Base-by-base conservation (phyloP, 2,113 vertebrate species). In the Dipodomys merriami region DNA sequence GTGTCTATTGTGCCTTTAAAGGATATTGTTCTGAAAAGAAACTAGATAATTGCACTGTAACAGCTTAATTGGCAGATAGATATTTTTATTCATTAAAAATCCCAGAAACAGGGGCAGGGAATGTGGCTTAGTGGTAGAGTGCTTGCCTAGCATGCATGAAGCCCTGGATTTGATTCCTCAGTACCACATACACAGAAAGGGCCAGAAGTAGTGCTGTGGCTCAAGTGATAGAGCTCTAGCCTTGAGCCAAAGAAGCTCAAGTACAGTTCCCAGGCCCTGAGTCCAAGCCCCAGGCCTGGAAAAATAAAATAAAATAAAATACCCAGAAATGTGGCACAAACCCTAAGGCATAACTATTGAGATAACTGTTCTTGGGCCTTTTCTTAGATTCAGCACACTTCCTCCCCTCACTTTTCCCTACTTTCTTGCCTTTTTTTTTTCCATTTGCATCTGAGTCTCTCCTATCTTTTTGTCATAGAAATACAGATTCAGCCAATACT, bases 381-480 rank as follows among this genome's bases (percentile, higher is more conserved):
- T 13, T 69, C 25, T 57, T n/a, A 62, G 7, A 71, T 12, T 19
- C 64, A 65, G 1, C 2, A 5, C 12, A 44, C 22, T 4, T 23
- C 10, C 77, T 69, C 4, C 27, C 22, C 33, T 76, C 60, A 57
- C 53, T n/a, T 0, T 27, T 82, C 18, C 60, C 29, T 3, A 49
- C 35, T 7, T 87, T 33, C 22, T 46, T 35, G 44, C 35, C 29
- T 35, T 83, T 79, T 13, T 83, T 53, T 13, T 53, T 53, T 53
- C 53, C 53, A 57, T 13, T 57, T 57, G 15, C 79, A 77, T 44
- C 87, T 93, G 88, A 79, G 4, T 83, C 30, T 94, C 33, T 73
- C 30, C 20, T 73, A 62, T 72, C 25, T 67, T 90, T 88, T 74
- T 74, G 71, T 81, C 44, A 79, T 44, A 69, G 30, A 95, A 91